phyloP scores from a whole-genome alignment of 2,888 invertebrate genomes.

The Drosophila pegasa region DNA sequence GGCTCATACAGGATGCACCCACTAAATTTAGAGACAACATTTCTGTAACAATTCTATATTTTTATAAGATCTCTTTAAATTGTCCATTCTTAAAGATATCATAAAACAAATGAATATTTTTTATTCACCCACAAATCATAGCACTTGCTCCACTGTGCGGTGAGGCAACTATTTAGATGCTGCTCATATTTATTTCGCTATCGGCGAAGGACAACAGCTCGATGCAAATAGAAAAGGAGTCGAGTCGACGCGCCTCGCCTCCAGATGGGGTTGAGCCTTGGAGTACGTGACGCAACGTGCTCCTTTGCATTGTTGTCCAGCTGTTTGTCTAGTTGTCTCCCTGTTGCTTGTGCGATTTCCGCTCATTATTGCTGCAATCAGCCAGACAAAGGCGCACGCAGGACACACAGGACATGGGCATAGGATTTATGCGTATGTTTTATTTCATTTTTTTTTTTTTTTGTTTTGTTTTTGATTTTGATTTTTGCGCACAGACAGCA shows the following conservation, averaged over 20 bases:
- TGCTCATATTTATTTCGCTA: slow-evolving; percentile 69
- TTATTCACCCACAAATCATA: neutral
- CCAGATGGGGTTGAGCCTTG: slow-evolving; percentile 1
- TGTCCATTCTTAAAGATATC: too few relatives aligned
- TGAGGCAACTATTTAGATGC: slow-evolving; percentile 63
- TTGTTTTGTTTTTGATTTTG: slow-evolving; percentile 30
- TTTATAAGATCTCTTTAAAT: too few relatives aligned
- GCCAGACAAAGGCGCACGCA: slow-evolving; percentile 51
- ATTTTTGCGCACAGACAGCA: slow-evolving; percentile 55
- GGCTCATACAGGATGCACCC: too few relatives aligned
- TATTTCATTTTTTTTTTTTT: neutral
- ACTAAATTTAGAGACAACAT: too few relatives aligned
- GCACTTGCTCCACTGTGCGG: slow-evolving; percentile 51
- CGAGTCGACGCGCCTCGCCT: neutral
- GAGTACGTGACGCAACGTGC: slow-evolving; percentile 50
- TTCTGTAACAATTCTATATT: too few relatives aligned
- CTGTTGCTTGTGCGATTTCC: slow-evolving; percentile 65
- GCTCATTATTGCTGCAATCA: slow-evolving; percentile 78
- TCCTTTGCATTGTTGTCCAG: slow-evolving; percentile 60
- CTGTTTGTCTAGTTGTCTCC: slow-evolving; percentile 54
- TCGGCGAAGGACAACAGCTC: slow-evolving; percentile 15
- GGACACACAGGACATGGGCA: slow-evolving; percentile 27
- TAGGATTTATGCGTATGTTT: slow-evolving; percentile 47
- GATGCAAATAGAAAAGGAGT: slow-evolving; percentile 56
- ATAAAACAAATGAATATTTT: too few relatives aligned